These are phyloP conservation scores for Halcyon malimbica DNA, from an alignment of 2,113 vertebrate species.

Conservation along the genomic window DNA sequence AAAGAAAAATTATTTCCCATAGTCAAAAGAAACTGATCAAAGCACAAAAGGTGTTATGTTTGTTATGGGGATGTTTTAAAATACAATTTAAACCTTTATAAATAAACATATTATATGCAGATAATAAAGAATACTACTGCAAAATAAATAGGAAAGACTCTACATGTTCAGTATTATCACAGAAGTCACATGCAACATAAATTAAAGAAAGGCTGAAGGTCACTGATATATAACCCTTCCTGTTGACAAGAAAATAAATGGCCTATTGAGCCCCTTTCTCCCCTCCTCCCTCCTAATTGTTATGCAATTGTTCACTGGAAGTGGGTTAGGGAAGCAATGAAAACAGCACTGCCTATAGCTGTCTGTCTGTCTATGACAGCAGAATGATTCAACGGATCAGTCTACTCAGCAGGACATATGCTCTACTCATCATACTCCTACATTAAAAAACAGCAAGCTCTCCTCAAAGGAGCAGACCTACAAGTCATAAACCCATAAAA, in stretches of 20 bases:
- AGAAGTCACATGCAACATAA: neutral
- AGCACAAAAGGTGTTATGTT: constrained; percentile 42
- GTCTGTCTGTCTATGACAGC: neutral
- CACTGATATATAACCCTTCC: neutral
- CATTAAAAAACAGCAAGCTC: neutral
- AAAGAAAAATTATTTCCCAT: constrained; percentile 55
- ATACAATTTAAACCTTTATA: constrained; percentile 53
- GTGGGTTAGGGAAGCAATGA: neutral
- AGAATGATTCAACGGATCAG: neutral
- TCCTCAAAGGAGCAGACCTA: neutral
- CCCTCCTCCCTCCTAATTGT: neutral
- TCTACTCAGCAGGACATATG: neutral
- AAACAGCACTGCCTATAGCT: neutral
- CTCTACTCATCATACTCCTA: neutral
- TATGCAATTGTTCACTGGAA: neutral
- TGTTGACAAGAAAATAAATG: neutral
- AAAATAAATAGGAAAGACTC: neutral
- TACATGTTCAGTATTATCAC: neutral
- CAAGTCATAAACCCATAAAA: neutral
- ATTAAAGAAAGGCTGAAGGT: neutral
- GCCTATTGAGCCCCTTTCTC: neutral
- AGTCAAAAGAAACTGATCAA: constrained; percentile 56
- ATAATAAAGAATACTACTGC: neutral
- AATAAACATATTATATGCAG: constrained; percentile 14
- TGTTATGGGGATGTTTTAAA: constrained; percentile 67